Conservation (phyloP, 2,888 invertebrate genomes). For the Chymomyza fuscimana region DNA sequence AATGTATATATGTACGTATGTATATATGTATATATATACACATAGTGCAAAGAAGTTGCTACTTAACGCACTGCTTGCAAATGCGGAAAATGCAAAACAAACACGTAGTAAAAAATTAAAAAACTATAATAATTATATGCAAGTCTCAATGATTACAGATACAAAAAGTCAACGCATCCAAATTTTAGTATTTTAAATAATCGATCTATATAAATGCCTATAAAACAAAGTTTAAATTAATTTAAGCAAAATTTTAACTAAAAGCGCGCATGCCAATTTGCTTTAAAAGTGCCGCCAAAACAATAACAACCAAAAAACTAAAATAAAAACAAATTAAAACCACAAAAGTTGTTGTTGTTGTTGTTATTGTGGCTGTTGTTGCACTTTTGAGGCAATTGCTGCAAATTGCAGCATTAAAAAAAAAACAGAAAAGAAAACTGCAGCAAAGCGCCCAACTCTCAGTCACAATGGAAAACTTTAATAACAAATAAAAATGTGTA, state of each 20-base stretch:
- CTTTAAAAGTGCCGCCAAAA: constrained; percentile 47
- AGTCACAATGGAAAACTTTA: constrained; percentile 60
- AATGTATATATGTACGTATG: too few species aligned
- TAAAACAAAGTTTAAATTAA: constrained; percentile 66
- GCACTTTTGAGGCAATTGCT: constrained; percentile 22
- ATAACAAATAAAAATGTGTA: constrained; percentile 43
- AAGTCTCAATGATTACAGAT: constrained; percentile 42
- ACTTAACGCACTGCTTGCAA: constrained; percentile 23
- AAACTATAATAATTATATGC: neutral
- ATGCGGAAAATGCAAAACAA: constrained; percentile 53
- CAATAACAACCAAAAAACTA: constrained; percentile 34
- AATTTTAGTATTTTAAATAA: constrained; percentile 59
- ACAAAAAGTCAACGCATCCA: constrained; percentile 54
- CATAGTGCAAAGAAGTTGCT: constrained; percentile 14
- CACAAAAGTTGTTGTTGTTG: constrained; percentile 39
- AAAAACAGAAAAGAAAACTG: constrained; percentile 43
- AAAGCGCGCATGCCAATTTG: constrained; percentile 49
- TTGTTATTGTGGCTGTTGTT: constrained; percentile 18
- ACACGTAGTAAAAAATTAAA: constrained; percentile 47
- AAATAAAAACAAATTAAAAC: constrained; percentile 26
- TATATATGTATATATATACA: too few species aligned
- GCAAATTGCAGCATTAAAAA: constrained; percentile 49
- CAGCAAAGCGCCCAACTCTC: constrained; percentile 22
- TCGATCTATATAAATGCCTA: neutral
- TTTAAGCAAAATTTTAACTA: constrained; percentile 27